Percentiles rank a stretch among this genome's conserved stretches.
Conservation (phyloP, 92 coral and sea anemone genomes). For the Phenganax marumi region DNA sequence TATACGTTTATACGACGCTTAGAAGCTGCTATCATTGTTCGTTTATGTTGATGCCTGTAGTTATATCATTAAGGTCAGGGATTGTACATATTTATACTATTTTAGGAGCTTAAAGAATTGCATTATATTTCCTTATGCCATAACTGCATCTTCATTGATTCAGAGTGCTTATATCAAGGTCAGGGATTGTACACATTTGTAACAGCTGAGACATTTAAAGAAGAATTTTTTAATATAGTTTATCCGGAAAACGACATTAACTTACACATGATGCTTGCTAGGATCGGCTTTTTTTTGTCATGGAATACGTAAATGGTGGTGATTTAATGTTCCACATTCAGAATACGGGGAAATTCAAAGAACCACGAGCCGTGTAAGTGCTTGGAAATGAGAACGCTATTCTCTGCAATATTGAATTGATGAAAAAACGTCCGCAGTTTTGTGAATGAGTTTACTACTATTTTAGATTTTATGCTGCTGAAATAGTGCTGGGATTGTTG, state of each 20-base stretch:
- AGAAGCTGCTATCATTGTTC: too few relatives aligned
- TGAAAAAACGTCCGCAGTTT: not conserved
- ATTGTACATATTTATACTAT: too few relatives aligned
- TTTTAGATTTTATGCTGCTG: constrained; percentile 89
- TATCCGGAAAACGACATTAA: not conserved
- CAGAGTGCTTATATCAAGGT: not conserved
- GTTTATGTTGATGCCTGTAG: too few relatives aligned
- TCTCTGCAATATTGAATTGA: too few relatives aligned
- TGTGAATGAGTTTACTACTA: not conserved
- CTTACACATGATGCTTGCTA: constrained; percentile 6
- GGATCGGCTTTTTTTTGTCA: constrained; percentile 98
- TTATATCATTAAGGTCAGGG: too few relatives aligned
- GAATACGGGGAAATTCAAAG: constrained; percentile 89
- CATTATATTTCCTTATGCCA: too few relatives aligned
- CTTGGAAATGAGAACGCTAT: too few relatives aligned
- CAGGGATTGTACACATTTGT: not conserved
- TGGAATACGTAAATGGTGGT: constrained; percentile 98
- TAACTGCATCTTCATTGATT: too few relatives aligned
- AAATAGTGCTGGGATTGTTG: constrained; percentile 89
- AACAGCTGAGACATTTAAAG: too few relatives aligned
- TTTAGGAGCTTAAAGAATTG: too few relatives aligned
- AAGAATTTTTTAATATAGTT: not conserved
- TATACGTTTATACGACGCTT: too few relatives aligned
- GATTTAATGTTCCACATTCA: constrained; percentile 99
- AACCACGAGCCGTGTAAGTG: constrained; percentile 96